phyloP scores from a whole-genome alignment of 2,888 invertebrate genomes.

The Punctoribates punctum region DNA sequence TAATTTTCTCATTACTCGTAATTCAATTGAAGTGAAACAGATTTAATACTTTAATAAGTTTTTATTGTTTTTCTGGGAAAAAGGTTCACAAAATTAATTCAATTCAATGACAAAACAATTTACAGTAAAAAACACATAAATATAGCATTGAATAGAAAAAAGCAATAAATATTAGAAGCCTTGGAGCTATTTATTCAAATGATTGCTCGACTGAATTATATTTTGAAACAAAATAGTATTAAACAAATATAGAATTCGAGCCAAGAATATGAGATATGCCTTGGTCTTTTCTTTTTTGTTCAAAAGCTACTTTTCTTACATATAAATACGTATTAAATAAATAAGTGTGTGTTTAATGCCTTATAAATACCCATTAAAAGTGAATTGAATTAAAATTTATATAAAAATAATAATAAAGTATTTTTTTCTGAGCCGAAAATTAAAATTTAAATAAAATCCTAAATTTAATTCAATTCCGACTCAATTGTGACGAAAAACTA shows the following conservation, averaged over 20 bases:
- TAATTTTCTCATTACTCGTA: too few relatives aligned
- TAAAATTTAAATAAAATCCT: not conserved
- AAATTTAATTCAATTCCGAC: not conserved
- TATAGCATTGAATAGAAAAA: too few relatives aligned
- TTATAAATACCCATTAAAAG: not conserved
- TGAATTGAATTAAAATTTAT: not conserved
- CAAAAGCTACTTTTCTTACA: not conserved
- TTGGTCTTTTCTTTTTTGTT: not conserved
- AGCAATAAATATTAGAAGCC: too few relatives aligned
- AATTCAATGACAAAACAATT: too few relatives aligned
- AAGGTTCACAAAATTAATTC: too few relatives aligned
- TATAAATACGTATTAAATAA: constrained; percentile 30
- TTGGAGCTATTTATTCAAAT: not conserved
- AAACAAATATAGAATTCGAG: not conserved
- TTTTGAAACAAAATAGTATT: not conserved
- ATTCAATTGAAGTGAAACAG: too few relatives aligned
- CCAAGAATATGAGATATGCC: not conserved
- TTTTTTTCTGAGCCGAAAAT: not conserved
- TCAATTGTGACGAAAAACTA: not conserved
- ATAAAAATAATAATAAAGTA: not conserved
- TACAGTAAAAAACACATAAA: too few relatives aligned
- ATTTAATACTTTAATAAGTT: too few relatives aligned
- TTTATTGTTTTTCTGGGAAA: too few relatives aligned
- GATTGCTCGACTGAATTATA: not conserved
- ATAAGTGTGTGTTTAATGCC: constrained; percentile 11